Evolutionary conservation across 2,113 vertebrate genomes (phyloP).

Genomic region (Galemys pyrenaicus): DNA sequence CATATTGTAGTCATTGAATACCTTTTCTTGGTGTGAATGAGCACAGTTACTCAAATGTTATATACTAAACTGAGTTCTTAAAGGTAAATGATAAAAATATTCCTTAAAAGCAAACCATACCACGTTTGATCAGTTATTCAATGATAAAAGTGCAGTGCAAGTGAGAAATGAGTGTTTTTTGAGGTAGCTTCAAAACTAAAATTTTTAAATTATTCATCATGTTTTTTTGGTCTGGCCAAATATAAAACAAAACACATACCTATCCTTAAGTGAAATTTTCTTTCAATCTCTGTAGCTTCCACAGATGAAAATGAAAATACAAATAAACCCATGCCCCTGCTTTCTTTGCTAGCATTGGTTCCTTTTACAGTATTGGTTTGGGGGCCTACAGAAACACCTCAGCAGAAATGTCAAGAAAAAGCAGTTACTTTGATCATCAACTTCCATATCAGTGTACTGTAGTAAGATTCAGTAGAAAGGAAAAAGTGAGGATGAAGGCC

Average conservation of each 20-base stretch:
- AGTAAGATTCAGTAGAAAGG: neutral
- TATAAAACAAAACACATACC: neutral
- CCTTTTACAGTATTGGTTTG: neutral
- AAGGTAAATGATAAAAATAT: neutral
- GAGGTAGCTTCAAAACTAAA: neutral
- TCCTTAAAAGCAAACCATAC: neutral
- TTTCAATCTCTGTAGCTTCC: neutral
- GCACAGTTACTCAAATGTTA: neutral
- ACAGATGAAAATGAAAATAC: neutral
- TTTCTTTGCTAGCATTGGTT: neutral
- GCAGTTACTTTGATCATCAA: neutral
- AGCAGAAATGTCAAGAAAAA: neutral
- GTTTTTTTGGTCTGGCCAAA: neutral
- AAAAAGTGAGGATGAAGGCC: neutral
- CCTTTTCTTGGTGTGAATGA: conserved; percentile 41
- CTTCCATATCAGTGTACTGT: neutral
- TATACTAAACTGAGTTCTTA: neutral
- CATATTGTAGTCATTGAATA: neutral
- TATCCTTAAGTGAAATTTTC: neutral
- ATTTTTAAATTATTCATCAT: neutral
- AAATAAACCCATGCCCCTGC: neutral
- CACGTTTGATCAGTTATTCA: neutral
- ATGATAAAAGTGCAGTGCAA: neutral
- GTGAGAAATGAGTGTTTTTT: conserved; percentile 12
- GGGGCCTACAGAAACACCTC: neutral